Evolutionary conservation across 37 sponge, comb jelly and placozoan genomes (phyloP), one percentile per base, ranked within the genome.

Genomic region (Haliclona indistincta): DNA sequence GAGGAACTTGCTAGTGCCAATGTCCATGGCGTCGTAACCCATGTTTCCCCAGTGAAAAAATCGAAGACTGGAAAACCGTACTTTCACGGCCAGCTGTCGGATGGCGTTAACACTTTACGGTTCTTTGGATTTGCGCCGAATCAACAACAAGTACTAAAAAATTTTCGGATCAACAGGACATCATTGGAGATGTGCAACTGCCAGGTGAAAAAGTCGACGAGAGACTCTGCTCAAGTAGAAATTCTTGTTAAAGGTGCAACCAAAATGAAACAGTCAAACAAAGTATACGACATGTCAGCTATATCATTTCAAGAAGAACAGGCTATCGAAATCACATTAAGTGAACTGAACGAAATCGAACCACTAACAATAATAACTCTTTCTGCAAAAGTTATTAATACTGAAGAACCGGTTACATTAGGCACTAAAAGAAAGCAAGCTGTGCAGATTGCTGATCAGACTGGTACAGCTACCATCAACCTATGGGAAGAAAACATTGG

Each of bases 201-300:
- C 62, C 62, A 60, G 25, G 25, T 60, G 25, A 60, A 60, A 30
- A 60, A 60, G 23, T 22, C 11, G 6, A 60, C 8, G 7, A 8
- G 62, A 8, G 6, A 60, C 25, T 60, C 62, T 60, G 62, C 20
- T 30, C 20, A 60, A 60, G 7, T 60, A 22, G 62, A 60, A 20
- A 30, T 60, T 20, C 8, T 60, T 25, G n/a, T 60, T 7, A 60
- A 60, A 60, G 62, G 62, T 28, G 11, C 62, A 60, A 60, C 62
- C 23, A 60, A 60, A 19, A 60, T 60, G 7, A 7, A 22, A 28
- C 62, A 10, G 8, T 60, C 62, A 7, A 7, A 25, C 20, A 60
- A 60, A 19, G 25, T 28, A 30, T 60, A 28, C 25, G 62, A 60
- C 25, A 20, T 60, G 20, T 60, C 62, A n/a, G n/a, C 15, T 8